Conservation (phyloP, 2,888 invertebrate species). For the Achlya flavicornis region DNA sequence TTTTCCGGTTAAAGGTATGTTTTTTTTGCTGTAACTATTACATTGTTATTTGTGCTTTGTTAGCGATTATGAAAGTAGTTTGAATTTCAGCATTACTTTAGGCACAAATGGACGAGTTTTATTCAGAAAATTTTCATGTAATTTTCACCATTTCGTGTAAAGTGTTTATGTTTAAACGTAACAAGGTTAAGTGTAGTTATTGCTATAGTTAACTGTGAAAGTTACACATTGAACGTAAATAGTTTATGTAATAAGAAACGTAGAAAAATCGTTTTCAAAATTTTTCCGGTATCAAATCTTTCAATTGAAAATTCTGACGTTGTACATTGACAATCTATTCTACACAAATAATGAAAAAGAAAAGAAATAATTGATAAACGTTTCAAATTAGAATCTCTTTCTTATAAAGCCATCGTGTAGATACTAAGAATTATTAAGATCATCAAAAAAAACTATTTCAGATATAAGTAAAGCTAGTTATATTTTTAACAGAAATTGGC, state of each 20-base stretch:
- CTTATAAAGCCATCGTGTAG: no score
- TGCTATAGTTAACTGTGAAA: not conserved
- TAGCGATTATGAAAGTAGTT: constrained; percentile 18
- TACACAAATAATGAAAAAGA: no score
- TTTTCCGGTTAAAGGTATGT: constrained; percentile 41
- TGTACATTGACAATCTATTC: no score
- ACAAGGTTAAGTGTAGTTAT: not conserved
- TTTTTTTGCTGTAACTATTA: constrained; percentile 36
- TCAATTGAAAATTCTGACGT: no score
- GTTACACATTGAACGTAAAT: not conserved
- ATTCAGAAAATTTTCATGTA: not conserved
- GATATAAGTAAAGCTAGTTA: no score
- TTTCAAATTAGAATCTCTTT: no score
- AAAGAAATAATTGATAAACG: no score
- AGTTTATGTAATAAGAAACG: not conserved
- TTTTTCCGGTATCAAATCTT: not conserved
- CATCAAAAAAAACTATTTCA: no score
- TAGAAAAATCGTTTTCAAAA: not conserved
- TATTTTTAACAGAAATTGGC: no score
- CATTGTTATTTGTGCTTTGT: constrained; percentile 31
- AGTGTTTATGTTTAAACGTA: not conserved
- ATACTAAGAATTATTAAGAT: no score
- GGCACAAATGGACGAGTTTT: not conserved
- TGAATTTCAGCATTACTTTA: not conserved
- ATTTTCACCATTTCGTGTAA: not conserved